Evolutionary conservation across 2,113 vertebrate species (phyloP).

Genomic region (Eptatretus burgeri): DNA sequence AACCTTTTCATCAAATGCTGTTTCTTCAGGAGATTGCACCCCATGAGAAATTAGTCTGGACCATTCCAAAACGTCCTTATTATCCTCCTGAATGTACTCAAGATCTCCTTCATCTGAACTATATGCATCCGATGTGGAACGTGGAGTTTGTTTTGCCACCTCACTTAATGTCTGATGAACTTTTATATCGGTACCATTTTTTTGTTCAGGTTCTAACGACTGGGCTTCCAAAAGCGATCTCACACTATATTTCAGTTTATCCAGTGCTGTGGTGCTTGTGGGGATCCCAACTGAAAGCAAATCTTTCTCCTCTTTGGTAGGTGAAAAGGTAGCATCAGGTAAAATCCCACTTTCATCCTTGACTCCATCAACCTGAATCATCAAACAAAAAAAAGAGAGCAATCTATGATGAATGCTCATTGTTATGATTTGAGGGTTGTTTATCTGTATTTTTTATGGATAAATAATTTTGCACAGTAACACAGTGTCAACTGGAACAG

Average conservation of each 20-base stretch:
- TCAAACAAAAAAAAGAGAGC: no score
- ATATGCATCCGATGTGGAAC: conserved; percentile 21
- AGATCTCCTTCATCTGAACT: conserved; percentile 35
- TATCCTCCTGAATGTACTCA: conserved; percentile 16
- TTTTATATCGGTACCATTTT: conserved; percentile 17
- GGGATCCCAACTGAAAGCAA: conserved; percentile 31
- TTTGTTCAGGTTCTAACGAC: conserved; percentile 18
- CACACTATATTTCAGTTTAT: conserved; percentile 65
- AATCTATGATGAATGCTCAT: no score
- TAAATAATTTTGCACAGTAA: no score
- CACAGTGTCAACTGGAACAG: no score
- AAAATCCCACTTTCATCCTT: no score
- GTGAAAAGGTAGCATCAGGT: no score
- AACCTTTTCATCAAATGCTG: conserved; percentile 13
- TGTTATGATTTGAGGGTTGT: no score
- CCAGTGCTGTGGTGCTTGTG: conserved; percentile 52
- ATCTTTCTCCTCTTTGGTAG: conserved; percentile 16
- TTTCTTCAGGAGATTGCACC: conserved; percentile 13
- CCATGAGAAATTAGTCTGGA: no score
- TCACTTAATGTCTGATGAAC: conserved; percentile 15
- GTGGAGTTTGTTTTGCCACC: conserved; percentile 24
- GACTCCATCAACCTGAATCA: no score
- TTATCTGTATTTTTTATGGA: no score
- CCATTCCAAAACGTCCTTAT: conserved; percentile 13
- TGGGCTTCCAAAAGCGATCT: conserved; percentile 70